Base-by-base conservation (phyloP, 2,797 vertebrate genomes). In the Scolopax bukidnonensis region DNA sequence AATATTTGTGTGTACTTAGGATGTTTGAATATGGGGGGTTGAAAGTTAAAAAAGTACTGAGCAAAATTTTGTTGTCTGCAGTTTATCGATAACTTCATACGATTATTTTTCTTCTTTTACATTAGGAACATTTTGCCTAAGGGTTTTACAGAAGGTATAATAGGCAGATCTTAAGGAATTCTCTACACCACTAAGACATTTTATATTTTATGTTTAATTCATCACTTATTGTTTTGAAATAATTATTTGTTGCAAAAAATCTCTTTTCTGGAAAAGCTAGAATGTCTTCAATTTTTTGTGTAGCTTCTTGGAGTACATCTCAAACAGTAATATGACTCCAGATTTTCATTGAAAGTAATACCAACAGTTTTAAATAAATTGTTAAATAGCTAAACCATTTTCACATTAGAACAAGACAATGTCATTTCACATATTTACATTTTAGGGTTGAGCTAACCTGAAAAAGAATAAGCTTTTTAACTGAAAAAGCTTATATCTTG, bases 361-460 rank as follows among this genome's bases (percentile, higher is more conserved):
- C 93, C 88, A 92, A 96, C 84, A 36, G 79, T 96, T 97, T 98
- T 96, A 98, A 97, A 98, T 98, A 94, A 97, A 94, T 96, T 93
- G 89, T 96, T 98, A 98, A 98, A 91, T 95, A 95, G 96, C 78
- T 87, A 78, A 95, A 93, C 94, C 36, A 84, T 65, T 97, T 97
- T 95, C 94, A 95, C 95, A 97, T 97, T 97, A 97, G 95, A 97
- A 96, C 94, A 96, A 97, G 97, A 73, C 92, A 96, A 86, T 74
- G 96, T 95, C 96, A 95, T 94, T 97, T 97, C 92, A 97, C 71
- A 89, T 97, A 97, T 97, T 97, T 98, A 96, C 95, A 98, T 56
- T 81, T 94, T 84, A 81, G 85, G 70, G 41, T 93, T 96, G 82
- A 95, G 25, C 80, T 82, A 53, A 96, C 91, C 91, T 96, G 92